Evolutionary conservation across 1,140 invertebrate genomes (phyloP), one percentile per base, ranked within the genome.

Genomic region (Lordiphosa clarofinis): DNA sequence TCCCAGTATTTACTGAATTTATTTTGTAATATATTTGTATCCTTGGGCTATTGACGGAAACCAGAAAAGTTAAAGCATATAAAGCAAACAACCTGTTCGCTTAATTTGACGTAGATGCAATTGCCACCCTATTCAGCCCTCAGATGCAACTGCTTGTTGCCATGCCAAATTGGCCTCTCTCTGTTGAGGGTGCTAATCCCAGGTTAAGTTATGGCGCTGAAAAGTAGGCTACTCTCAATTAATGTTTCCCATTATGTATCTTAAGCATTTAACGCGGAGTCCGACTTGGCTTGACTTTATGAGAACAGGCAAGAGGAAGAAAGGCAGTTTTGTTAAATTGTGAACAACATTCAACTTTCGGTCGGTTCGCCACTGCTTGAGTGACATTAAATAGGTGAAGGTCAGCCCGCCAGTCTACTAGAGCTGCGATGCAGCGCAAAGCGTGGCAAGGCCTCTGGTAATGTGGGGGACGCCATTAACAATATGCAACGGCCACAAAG

Each of bases 371-470:
- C 58, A 63, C 37, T 63, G 66, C 40, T 56, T 63, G 68, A 82
- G 59, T 57, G 52, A 39, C 72, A 59, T 56, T 69, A 81, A 82
- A 81, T 81, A 72, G 76, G 76, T 81, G 72, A 81, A 81, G 75
- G 75, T 81, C 76, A 82, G 50, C 19, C 11, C 10, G 35, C 38
- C 72, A 53, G 59, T 49, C 48, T 63, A 49, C 56, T 38, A 55
- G 15, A 39, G 28, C 47, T 59, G 55, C 52, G 49, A 15, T 47
- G 53, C 53, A 42, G 53, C 42, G 49, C 21, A 42, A 38, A 38
- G 11, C 31, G 4, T 5, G 24, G 24, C 21, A 10, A 13, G 46
- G 10, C 15, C 35, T n/a, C 31, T 35, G 4, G 7, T 19, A 33
- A 48, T 46, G 39, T 12, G 64, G 35, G 11, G 46, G 71, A 57